phyloP scores from a whole-genome alignment of 2,797 vertebrate genomes.

The Notolepis coatsorum region DNA sequence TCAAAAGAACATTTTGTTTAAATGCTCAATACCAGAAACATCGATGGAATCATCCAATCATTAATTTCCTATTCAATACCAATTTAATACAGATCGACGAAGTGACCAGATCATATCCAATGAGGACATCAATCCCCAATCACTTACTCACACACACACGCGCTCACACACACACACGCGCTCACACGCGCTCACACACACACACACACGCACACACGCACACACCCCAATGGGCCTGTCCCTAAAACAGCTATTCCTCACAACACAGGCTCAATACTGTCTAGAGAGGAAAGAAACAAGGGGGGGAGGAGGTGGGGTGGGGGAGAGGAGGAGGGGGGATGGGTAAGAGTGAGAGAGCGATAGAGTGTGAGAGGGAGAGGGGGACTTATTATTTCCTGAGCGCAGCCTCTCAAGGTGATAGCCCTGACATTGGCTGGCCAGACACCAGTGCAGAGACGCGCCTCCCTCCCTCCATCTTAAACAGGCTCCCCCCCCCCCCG shows the following conservation, averaged over 20 bases:
- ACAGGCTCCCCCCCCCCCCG: not conserved
- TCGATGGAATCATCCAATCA: constrained; percentile 79
- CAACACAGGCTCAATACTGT: constrained; percentile 68
- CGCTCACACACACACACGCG: constrained; percentile 1
- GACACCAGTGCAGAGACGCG: not conserved
- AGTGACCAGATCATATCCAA: constrained; percentile 78
- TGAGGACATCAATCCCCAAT: constrained; percentile 71
- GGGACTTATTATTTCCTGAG: constrained; percentile 61
- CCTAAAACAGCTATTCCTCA: constrained; percentile 75
- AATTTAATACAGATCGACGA: constrained; percentile 75
- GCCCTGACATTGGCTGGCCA: constrained; percentile 47
- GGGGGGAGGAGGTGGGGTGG: constrained; percentile 23
- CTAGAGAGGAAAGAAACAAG: constrained; percentile 10
- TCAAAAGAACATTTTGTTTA: constrained; percentile 81
- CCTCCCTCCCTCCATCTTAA: constrained; percentile 12
- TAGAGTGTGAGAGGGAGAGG: not conserved
- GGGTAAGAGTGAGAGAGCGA: constrained; percentile 1
- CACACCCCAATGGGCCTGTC: constrained; percentile 69
- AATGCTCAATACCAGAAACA: constrained; percentile 76
- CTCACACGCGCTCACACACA: constrained; percentile 32
- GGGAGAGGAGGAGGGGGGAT: constrained; percentile 17
- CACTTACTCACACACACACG: constrained; percentile 45
- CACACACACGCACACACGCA: constrained; percentile 19
- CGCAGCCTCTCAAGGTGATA: constrained; percentile 63
- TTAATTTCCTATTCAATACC: constrained; percentile 77